phyloP scores from a whole-genome alignment of 2,888 invertebrate genomes.

The Patella depressa region DNA sequence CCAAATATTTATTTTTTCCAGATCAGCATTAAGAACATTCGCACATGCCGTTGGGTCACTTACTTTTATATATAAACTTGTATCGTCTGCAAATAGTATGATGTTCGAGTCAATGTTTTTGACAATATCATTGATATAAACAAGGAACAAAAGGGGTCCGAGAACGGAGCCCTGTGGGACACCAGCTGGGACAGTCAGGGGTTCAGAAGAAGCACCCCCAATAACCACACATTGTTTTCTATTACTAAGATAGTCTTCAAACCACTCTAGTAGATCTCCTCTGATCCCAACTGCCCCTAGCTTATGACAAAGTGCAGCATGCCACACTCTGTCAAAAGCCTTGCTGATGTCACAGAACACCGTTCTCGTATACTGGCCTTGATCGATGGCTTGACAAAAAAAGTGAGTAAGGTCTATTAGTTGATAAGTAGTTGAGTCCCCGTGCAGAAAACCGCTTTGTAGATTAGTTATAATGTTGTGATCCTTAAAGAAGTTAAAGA shows the following conservation, averaged over 20 bases:
- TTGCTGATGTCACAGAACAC: too few species aligned
- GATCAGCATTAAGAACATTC: not conserved
- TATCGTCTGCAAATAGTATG: not conserved
- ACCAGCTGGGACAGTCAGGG: not conserved
- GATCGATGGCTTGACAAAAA: not conserved
- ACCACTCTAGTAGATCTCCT: slow-evolving; percentile 8
- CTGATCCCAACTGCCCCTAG: not conserved
- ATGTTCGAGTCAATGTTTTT: not conserved
- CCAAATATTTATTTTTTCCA: not conserved
- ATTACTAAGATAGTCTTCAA: not conserved
- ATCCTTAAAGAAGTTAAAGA: not conserved
- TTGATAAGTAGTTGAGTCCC: not conserved
- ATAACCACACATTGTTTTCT: not conserved
- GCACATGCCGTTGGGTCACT: not conserved
- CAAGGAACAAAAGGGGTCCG: not conserved
- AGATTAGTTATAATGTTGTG: not conserved
- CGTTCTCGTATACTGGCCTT: not conserved
- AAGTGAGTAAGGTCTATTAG: not conserved
- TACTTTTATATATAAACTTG: slow-evolving; percentile 2
- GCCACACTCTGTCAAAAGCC: not conserved
- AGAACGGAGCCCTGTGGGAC: slow-evolving; percentile 3
- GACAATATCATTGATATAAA: not conserved
- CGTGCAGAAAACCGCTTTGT: not conserved
- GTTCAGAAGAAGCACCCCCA: not conserved
- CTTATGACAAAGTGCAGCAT: slow-evolving; percentile 9